Evolutionary conservation across 2,888 invertebrate genomes (phyloP).

Genomic region (Campopleginae sp.): DNA sequence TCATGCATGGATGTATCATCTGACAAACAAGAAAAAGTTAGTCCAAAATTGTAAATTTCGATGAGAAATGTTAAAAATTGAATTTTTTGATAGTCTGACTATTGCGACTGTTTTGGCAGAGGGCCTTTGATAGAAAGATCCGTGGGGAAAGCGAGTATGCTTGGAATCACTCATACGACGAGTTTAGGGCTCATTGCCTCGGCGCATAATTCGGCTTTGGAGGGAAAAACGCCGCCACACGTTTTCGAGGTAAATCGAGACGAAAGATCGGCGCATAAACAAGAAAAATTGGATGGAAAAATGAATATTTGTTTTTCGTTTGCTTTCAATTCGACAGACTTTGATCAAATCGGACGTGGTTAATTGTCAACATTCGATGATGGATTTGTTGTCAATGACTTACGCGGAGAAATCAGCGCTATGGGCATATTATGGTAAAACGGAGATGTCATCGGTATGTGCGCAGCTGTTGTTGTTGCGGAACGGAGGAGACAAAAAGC

Average conservation of each 20-base stretch:
- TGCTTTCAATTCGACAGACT: conserved; percentile 86
- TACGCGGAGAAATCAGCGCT: conserved; percentile 93
- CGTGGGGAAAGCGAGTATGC: conserved; percentile 88
- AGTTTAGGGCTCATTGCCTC: conserved; percentile 91
- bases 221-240: conserved; percentile 88
- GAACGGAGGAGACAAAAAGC: conserved; percentile 87
- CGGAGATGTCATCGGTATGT: conserved; percentile 92
- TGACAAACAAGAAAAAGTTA: conserved; percentile 85
- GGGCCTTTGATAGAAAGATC: conserved; percentile 89
- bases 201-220: conserved; percentile 91
- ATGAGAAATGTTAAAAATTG: not conserved
- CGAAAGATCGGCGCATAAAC: no score
- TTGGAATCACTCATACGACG: conserved; percentile 89
- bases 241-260: conserved; percentile 87
- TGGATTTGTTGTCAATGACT: conserved; percentile 92
- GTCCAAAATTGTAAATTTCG: conserved; percentile 12
- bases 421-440: conserved; percentile 95
- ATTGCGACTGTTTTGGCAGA: conserved; percentile 76
- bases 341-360: conserved; percentile 93
- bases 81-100: not conserved
- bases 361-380: conserved; percentile 93
- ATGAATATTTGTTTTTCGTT: not conserved
- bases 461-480: conserved; percentile 92
- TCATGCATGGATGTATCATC: conserved; percentile 91
- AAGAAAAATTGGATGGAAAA: not conserved